Evolutionary conservation across 2,113 vertebrate genomes (phyloP), one percentile per base, ranked within the genome.

Genomic region (Gopherus evgoodei): DNA sequence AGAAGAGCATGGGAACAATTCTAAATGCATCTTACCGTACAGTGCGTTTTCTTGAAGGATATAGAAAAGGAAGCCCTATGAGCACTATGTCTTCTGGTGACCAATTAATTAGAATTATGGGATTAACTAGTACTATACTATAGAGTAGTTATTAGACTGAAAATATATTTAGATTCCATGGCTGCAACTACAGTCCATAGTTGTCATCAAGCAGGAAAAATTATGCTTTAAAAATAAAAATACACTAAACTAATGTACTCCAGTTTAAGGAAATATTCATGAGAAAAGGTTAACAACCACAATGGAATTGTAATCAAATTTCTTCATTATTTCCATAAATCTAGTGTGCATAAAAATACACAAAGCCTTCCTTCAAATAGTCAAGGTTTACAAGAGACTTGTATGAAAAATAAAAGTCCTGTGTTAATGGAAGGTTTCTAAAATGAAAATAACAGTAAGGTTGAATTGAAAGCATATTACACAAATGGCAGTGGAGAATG

Each of bases 251-350:
- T 31, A 57, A 4, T 62, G 79, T 22, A n/a, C 82, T 87, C 93
- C 59, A 44, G 75, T 94, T 44, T 86, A 84, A 96, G 90, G 75
- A 91, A 96, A 88, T 83, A 57, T 87, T 94, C 80, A 4, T 6
- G 2, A 52, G 90, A 79, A 96, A 86, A 93, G 85, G 22, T 47
- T 49, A 96, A 96, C 65, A 95, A 94, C 81, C 94, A 87, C 93
- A 50, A 65, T 89, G 93, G 97, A 91, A 92, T 93, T 82, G 65
- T 96, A 96, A 96, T 94, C 97, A 96, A 82, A 90, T 96, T 89
- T 97, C 95, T 91, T 92, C 93, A 97, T 97, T 94, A 95, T 97
- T 97, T 97, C 86, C 59, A 88, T 97, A 95, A 95, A 94, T 97
- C 89, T 90, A 13, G 56, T 79, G 81, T 89, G 27, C 88, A 59